A percentile compares a stretch with the other conserved stretches of the same genome.
These are phyloP conservation scores for Zootoca vivipara DNA, from an alignment of 2,113 vertebrate species.

Conservation along the genomic window DNA sequence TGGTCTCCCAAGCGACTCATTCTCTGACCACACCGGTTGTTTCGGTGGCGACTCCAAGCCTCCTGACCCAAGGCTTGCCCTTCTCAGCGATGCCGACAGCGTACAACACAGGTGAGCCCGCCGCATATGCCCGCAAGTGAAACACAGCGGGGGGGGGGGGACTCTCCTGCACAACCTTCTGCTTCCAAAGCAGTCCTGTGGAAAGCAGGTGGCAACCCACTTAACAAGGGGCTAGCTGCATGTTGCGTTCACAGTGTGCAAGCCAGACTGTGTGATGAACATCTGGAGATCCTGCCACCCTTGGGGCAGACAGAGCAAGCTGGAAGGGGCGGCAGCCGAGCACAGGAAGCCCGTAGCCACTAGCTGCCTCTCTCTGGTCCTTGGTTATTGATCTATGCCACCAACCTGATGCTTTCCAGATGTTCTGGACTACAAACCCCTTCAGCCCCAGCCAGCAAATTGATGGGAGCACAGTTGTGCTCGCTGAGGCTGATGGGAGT, in stretches of 20 bases:
- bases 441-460: too few relatives aligned
- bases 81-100: constrained; percentile 84
- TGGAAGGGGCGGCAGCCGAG: neutral
- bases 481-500: too few relatives aligned
- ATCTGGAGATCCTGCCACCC: neutral
- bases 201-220: neutral
- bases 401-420: too few relatives aligned
- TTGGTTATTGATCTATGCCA: neutral
- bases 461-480: too few relatives aligned
- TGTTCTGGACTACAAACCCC: too few relatives aligned
- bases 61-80: constrained; percentile 83
- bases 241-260: neutral
- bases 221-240: neutral
- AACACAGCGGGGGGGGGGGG: too few relatives aligned
- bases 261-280: neutral
- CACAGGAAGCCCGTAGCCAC: neutral
- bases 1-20: constrained; percentile 83
- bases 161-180: too few relatives aligned
- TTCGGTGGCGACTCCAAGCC: constrained; percentile 81
- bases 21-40: constrained; percentile 80
- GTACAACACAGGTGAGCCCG: constrained; percentile 81
- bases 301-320: neutral
- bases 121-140: neutral
- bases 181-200: too few relatives aligned
- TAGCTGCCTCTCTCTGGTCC: neutral